Percentiles rank a stretch among this genome's conserved stretches.
phyloP scores from a whole-genome alignment of 2,888 invertebrate genomes.

The Diarsia brunnea region DNA sequence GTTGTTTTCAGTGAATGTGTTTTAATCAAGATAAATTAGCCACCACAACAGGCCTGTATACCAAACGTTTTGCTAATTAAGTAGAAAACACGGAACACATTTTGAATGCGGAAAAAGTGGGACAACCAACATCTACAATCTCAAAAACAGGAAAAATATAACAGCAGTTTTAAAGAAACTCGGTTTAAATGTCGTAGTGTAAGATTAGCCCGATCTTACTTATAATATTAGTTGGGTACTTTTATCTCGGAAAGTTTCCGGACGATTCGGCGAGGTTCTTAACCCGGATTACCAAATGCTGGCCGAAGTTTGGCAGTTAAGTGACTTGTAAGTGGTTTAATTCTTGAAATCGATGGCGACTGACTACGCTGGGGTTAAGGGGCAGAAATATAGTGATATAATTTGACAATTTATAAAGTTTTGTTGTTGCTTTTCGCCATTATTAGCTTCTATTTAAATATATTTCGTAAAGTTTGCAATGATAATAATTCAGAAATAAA shows the following conservation, averaged over 20 bases:
- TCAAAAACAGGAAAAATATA: conserved; percentile 25
- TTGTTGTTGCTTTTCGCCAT: background rate
- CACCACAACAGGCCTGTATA: conserved; percentile 27
- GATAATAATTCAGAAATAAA: background rate
- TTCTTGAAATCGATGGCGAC: conserved; percentile 74
- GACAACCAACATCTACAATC: conserved; percentile 27
- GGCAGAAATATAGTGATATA: conserved; percentile 10
- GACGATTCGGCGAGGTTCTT: conserved; percentile 50
- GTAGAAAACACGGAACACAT: conserved; percentile 29
- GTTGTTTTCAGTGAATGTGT: conserved; percentile 33
- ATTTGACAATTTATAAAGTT: background rate
- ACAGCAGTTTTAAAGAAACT: conserved; percentile 42
- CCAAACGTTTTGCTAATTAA: conserved; percentile 49
- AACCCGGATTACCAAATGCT: conserved; percentile 69
- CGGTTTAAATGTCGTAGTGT: conserved; percentile 38
- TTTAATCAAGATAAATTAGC: conserved; percentile 59
- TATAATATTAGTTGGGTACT: conserved; percentile 66
- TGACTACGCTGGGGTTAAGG: conserved; percentile 5
- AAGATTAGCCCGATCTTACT: conserved; percentile 57
- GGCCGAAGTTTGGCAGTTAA: conserved; percentile 74
- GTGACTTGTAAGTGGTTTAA: conserved; percentile 72
- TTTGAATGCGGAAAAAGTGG: conserved; percentile 30
- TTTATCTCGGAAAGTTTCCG: conserved; percentile 66
- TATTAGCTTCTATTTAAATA: rapidly evolving
- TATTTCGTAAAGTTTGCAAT: background rate